A percentile compares a stretch with the other conserved stretches of the same genome.
Conservation (phyloP, 1,140 invertebrate species). For the Drosophila busckii region DNA sequence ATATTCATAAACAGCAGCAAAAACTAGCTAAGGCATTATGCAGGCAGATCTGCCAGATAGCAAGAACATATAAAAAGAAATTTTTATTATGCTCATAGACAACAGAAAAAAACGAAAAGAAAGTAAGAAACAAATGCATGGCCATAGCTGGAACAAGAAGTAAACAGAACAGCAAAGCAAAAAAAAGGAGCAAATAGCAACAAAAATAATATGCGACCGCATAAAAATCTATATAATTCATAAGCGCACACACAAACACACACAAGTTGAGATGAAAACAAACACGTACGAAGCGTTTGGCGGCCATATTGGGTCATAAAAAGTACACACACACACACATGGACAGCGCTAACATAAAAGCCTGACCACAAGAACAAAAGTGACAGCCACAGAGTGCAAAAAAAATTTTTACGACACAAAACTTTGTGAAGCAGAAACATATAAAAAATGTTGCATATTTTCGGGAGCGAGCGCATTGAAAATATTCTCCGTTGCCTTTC, state of each 20-base stretch:
- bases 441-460: constrained; percentile 77
- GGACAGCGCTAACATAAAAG: constrained; percentile 43
- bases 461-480: constrained; percentile 45
- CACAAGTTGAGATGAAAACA: constrained; percentile 3
- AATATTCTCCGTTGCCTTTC: constrained; percentile 23
- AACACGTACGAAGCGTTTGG: constrained; percentile 64
- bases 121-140: constrained; percentile 10
- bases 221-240: constrained; percentile 77
- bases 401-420: constrained; percentile 73
- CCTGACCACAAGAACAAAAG: constrained; percentile 60
- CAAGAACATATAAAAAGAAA: constrained; percentile 61
- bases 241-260: constrained; percentile 46
- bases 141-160: constrained; percentile 2
- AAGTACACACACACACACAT: constrained; percentile 52
- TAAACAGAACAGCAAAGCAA: constrained; percentile 14
- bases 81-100: constrained; percentile 55
- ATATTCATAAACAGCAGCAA: constrained; percentile 36
- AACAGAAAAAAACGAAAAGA: constrained; percentile 13
- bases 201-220: constrained; percentile 74
- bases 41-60: constrained; percentile 46
- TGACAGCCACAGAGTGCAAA: constrained; percentile 66
- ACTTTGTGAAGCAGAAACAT: constrained; percentile 75
- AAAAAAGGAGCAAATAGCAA: constrained; percentile 46
- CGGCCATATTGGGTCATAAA: constrained; percentile 75
- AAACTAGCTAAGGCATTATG: constrained; percentile 32